phyloP scores from a whole-genome alignment of 2,113 vertebrate genomes.

The Mirounga angustirostris region DNA sequence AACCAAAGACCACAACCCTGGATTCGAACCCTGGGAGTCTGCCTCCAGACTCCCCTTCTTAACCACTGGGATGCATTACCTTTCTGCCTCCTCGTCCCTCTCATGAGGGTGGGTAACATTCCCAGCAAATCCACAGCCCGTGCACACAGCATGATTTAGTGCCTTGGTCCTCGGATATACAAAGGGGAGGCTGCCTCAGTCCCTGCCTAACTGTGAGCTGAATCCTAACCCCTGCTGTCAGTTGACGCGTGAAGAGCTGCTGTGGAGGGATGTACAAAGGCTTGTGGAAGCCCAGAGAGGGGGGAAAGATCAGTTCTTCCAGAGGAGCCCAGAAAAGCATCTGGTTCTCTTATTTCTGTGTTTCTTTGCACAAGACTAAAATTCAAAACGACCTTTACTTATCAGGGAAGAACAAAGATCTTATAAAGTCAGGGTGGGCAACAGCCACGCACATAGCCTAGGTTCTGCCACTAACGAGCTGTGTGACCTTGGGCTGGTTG shows the following conservation, averaged over 20 bases:
- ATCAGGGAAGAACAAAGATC: background rate
- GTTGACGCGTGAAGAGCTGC: background rate
- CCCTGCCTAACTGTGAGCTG: background rate
- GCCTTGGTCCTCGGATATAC: background rate
- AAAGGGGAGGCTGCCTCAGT: rapidly evolving
- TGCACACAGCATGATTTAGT: background rate
- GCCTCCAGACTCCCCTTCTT: background rate
- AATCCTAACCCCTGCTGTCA: background rate
- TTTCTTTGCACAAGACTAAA: background rate
- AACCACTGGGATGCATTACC: rapidly evolving
- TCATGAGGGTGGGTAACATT: background rate
- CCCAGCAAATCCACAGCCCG: rapidly evolving
- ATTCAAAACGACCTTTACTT: background rate
- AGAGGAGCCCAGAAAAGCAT: background rate
- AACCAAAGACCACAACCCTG: background rate
- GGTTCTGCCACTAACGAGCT: background rate
- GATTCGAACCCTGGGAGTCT: background rate
- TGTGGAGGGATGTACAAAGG: background rate
- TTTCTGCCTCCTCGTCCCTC: background rate
- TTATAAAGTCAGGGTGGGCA: background rate
- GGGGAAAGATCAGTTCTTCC: background rate
- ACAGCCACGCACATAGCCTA: rapidly evolving
- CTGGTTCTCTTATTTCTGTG: background rate
- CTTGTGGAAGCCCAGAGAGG: rapidly evolving
- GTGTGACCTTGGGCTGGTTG: background rate